A percentile compares a stretch with the other conserved stretches of the same genome.
phyloP scores from a whole-genome alignment of 2,888 invertebrate genomes.

The Caenorhabditis zanzibari region DNA sequence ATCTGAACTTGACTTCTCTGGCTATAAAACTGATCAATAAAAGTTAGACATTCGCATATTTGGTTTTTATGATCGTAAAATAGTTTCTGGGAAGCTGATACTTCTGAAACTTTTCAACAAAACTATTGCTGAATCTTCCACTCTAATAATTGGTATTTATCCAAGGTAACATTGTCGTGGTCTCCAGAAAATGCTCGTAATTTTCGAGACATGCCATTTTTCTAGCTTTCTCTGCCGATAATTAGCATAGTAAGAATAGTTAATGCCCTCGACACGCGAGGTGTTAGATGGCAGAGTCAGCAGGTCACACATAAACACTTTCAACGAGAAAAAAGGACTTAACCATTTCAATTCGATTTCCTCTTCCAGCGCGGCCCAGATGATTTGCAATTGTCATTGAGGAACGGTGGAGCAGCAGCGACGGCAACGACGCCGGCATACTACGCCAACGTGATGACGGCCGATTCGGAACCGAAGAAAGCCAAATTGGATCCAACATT shows the following conservation, averaged over 20 bases:
- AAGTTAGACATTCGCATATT: too few species aligned
- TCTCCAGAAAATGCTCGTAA: slow-evolving; percentile 9
- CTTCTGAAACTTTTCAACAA: not conserved
- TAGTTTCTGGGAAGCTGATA: too few species aligned
- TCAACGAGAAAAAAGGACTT: slow-evolving; percentile 1
- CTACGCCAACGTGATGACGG: slow-evolving; percentile 74
- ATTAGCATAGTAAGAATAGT: slow-evolving; percentile 68
- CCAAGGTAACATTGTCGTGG: not conserved
- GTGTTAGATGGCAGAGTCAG: slow-evolving; percentile 29
- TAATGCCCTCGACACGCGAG: slow-evolving; percentile 57
- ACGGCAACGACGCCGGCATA: slow-evolving; percentile 56
- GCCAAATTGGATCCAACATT: slow-evolving; percentile 72
- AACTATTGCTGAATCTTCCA: too few species aligned
- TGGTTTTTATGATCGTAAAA: too few species aligned
- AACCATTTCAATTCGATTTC: slow-evolving; percentile 37
- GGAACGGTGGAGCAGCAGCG: slow-evolving; percentile 68
- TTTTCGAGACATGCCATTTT: slow-evolving; percentile 6
- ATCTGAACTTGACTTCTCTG: too few species aligned
- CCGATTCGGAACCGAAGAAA: slow-evolving; percentile 81
- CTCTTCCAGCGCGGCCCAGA: slow-evolving; percentile 79
- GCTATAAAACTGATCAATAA: too few species aligned
- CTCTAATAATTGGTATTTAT: too few species aligned
- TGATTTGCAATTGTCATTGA: slow-evolving; percentile 76
- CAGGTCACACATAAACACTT: slow-evolving; percentile 31
- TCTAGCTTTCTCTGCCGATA: slow-evolving; percentile 16